Percentiles rank a stretch among this genome's conserved stretches.
Evolutionary conservation across 30 jellyfish, hydroid and myxozoan species (phyloP).

Genomic region (Catostylus mosaicus): DNA sequence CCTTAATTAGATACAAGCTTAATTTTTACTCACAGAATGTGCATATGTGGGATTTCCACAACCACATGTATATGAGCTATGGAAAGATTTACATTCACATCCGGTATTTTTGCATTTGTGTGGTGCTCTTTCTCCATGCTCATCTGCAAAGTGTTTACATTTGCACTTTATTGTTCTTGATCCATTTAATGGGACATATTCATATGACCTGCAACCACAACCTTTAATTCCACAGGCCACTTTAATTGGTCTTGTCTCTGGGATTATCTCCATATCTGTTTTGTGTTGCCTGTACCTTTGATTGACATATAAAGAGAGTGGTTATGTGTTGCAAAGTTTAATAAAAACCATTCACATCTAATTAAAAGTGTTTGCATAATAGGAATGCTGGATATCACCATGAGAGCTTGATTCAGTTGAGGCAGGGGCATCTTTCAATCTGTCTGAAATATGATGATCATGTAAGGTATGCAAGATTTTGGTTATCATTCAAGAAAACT

Average conservation of each 20-base stretch:
- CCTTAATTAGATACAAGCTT: too few relatives aligned
- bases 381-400: too few relatives aligned
- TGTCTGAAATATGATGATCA: too few relatives aligned
- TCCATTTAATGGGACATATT: conserved; percentile 89
- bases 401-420: too few relatives aligned
- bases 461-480: too few relatives aligned
- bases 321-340: too few relatives aligned
- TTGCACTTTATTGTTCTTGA: conserved; percentile 83
- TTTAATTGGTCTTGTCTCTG: conserved; percentile 76
- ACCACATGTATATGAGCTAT: conserved; percentile 89
- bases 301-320: too few relatives aligned
- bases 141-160: conserved; percentile 93
- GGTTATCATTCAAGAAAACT: too few relatives aligned
- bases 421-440: too few relatives aligned
- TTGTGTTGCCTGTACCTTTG: conserved; percentile 90
- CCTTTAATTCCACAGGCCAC: conserved; percentile 84
- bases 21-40: conserved; percentile 58
- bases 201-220: conserved; percentile 80
- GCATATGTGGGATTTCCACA: conserved; percentile 86
- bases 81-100: conserved; percentile 75
- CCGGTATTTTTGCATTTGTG: conserved; percentile 70
- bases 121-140: conserved; percentile 71
- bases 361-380: too few relatives aligned
- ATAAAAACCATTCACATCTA: too few relatives aligned
- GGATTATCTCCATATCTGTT: conserved; percentile 82